A percentile compares a stretch with the other conserved stretches of the same genome.
Evolutionary conservation across 2,113 vertebrate genomes (phyloP).

Genomic region (Prochilodus magdalenae): DNA sequence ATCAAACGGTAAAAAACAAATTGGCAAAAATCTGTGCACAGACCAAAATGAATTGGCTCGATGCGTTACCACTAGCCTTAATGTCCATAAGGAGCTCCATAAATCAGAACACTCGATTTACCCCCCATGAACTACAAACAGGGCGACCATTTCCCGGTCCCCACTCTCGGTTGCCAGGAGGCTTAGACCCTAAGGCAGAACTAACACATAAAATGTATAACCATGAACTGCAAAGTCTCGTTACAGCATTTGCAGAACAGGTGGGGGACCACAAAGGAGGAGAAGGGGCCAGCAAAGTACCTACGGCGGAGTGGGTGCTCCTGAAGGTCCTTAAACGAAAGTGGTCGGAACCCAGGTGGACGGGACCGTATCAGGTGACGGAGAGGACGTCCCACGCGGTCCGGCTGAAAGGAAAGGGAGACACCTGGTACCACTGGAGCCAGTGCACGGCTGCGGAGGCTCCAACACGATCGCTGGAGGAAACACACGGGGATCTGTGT

Average conservation of each 20-base stretch:
- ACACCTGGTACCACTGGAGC: no score
- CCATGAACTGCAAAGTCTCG: neutral
- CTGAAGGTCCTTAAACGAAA: no score
- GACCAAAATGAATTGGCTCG: neutral
- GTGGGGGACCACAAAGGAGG: no score
- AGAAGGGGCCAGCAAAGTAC: no score
- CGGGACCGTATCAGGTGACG: neutral
- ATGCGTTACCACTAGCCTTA: neutral
- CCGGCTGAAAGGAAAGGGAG: neutral
- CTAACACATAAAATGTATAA: neutral
- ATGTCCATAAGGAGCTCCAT: neutral
- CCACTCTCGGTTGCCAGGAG: neutral
- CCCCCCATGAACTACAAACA: no score
- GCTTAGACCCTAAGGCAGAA: neutral
- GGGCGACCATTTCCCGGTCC: neutral
- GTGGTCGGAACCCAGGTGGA: no score
- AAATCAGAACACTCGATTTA: neutral
- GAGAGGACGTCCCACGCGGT: neutral
- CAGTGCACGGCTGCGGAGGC: no score
- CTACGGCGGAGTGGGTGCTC: no score
- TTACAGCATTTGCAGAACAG: no score
- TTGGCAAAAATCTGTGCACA: conserved; percentile 15
- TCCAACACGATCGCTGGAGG: no score
- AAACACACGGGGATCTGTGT: no score
- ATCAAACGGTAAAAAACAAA: neutral